Conservation (phyloP, 2,113 vertebrate genomes). For the Corythornis vintsioides region DNA sequence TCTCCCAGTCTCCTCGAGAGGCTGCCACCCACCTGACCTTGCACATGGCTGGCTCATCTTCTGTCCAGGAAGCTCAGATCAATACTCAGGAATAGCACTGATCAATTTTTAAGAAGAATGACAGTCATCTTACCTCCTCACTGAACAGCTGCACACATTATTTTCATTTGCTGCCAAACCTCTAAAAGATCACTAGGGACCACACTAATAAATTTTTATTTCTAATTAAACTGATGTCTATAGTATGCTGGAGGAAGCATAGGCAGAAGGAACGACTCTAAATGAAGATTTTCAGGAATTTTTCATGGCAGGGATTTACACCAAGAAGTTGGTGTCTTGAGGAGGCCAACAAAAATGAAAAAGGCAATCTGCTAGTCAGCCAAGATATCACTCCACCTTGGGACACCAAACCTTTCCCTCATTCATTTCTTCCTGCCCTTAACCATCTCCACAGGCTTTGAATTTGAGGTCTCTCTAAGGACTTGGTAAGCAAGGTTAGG, state of each 20-base stretch:
- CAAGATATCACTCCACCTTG: neutral
- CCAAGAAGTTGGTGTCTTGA: neutral
- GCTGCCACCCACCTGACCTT: neutral
- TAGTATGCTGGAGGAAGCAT: neutral
- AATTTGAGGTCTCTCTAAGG: neutral
- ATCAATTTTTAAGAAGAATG: conserved; percentile 20
- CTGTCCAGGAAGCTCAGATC: neutral
- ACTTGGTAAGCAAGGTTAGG: neutral
- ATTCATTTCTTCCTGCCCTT: neutral
- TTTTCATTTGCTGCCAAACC: conserved; percentile 20
- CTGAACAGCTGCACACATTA: conserved; percentile 1
- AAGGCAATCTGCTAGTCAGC: neutral
- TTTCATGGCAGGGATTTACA: neutral
- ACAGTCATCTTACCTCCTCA: neutral
- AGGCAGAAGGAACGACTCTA: neutral
- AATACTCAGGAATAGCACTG: neutral
- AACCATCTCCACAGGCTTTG: neutral
- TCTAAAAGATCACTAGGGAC: conserved; percentile 9
- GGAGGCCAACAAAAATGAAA: neutral
- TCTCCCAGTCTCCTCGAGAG: neutral
- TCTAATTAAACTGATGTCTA: conserved; percentile 43
- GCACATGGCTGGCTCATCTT: neutral
- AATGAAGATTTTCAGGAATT: neutral
- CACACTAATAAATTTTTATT: conserved; percentile 48
- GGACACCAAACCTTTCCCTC: neutral